Conservation (phyloP, 1,140 invertebrate genomes). For the Melanaphis sacchari region DNA sequence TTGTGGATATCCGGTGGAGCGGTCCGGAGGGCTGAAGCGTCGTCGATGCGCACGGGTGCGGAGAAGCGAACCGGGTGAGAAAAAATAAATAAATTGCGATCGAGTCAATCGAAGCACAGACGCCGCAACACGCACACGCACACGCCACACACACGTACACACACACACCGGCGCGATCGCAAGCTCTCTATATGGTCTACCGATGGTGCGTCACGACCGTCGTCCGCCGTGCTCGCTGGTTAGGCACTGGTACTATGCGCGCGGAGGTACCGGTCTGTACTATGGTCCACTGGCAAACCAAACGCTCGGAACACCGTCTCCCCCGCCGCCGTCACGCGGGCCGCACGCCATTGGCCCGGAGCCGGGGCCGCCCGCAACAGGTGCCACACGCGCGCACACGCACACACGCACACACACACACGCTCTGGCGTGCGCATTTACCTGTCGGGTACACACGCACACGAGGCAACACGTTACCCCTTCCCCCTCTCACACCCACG, state of each 20-base stretch:
- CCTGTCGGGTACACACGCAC: background rate
- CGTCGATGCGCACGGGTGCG: conserved; percentile 24
- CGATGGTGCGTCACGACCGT: conserved; percentile 54
- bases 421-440: background rate
- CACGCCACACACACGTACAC: background rate
- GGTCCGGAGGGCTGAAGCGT: background rate
- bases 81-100: background rate
- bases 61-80: background rate
- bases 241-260: conserved; percentile 33
- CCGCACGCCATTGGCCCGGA: conserved; percentile 53
- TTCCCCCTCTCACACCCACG: background rate
- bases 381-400: conserved; percentile 27
- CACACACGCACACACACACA: background rate
- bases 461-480: background rate
- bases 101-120: conserved; percentile 35
- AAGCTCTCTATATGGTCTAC: conserved; percentile 52
- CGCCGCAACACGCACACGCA: too few species aligned
- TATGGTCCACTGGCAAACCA: conserved; percentile 56
- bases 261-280: conserved; percentile 25
- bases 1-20: background rate
- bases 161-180: conserved; percentile 27
- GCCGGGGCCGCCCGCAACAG: conserved; percentile 51
- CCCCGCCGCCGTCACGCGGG: conserved; percentile 32
- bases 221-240: conserved; percentile 39
- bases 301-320: conserved; percentile 54